A percentile compares a stretch with the other conserved stretches of the same genome.
Conservation (phyloP, 2,113 vertebrate genomes). For the Ptychochromis oligacanthus region DNA sequence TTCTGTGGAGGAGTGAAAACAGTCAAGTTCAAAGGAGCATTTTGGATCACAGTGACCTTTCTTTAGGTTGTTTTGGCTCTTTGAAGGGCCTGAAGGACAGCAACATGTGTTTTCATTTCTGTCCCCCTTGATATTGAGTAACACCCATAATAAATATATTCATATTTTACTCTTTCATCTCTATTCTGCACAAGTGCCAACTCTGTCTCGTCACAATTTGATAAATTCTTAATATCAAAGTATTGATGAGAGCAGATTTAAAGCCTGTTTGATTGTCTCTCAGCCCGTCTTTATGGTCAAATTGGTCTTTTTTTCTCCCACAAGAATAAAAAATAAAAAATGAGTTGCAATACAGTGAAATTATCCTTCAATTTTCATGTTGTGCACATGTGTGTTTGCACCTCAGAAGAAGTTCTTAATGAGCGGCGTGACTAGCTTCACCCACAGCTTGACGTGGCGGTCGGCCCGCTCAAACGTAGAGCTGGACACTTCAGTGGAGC, state of each 20-base stretch:
- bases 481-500: constrained; percentile 84
- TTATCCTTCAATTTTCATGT: not conserved
- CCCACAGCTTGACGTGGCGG: constrained; percentile 93
- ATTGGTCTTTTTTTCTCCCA: not conserved
- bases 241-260: too few species aligned
- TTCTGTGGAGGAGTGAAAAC: not conserved
- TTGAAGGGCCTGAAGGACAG: not conserved
- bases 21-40: not conserved
- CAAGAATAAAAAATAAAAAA: not conserved
- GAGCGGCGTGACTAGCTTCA: constrained; percentile 92
- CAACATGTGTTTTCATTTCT: not conserved
- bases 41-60: not conserved
- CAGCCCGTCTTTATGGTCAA: not conserved
- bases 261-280: not conserved
- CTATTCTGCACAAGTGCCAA: too few species aligned
- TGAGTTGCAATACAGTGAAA: not conserved
- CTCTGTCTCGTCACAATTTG: too few species aligned
- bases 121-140: not conserved
- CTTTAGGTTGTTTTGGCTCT: not conserved
- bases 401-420: constrained; percentile 98
- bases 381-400: not conserved
- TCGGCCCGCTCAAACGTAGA: constrained; percentile 90
- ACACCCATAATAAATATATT: not conserved
- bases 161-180: not conserved
- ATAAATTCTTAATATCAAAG: not conserved